Conservation (phyloP, 2,113 vertebrate genomes). For the Okapia johnstoni region DNA sequence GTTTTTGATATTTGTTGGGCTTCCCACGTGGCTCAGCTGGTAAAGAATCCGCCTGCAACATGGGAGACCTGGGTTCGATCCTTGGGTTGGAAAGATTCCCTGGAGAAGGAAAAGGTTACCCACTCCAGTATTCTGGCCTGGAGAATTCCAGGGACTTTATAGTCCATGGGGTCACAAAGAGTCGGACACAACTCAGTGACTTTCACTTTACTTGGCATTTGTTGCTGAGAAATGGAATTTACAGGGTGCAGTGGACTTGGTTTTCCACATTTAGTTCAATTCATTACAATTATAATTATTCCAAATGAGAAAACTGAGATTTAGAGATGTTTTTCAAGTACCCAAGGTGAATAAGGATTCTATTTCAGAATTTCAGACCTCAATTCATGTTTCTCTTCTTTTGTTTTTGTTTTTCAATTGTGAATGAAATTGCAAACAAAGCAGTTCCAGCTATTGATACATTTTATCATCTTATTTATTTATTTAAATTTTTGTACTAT, state of each 20-base stretch:
- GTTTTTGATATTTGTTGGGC: neutral
- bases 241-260: neutral
- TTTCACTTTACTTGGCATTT: neutral
- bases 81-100: neutral
- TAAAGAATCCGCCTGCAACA: neutral
- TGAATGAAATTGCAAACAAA: neutral
- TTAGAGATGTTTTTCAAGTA: neutral
- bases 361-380: neutral
- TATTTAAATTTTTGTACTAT: neutral
- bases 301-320: neutral
- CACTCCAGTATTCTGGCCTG: neutral
- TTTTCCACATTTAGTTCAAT: neutral
- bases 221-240: neutral
- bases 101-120: neutral
- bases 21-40: neutral
- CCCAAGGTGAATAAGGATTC: neutral
- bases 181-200: neutral
- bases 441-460: neutral
- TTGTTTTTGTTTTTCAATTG: neutral
- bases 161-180: neutral
- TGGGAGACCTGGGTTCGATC: fast-evolving
- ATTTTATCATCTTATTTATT: neutral
- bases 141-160: neutral
- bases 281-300: neutral
- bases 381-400: neutral